Base-by-base conservation (phyloP, 1,140 invertebrate genomes). In the Lasioglossum baleicum region DNA sequence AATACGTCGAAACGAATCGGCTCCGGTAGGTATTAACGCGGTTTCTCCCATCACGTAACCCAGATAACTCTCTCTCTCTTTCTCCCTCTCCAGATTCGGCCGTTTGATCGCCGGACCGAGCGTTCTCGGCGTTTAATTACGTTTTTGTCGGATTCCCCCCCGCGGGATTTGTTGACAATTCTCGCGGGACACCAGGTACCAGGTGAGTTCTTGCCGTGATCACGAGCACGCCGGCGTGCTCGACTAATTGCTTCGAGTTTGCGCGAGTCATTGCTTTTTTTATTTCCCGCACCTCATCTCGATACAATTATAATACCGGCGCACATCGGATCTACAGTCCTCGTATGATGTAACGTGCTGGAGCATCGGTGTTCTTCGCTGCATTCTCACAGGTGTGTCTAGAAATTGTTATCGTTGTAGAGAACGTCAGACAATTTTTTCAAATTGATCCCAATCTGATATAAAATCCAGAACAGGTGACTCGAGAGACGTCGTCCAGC, bases 201-300 rank as follows among this genome's bases (percentile, higher is more conserved):
- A 5, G 26, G 22, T 42, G 67, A 61, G 53, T 77, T 77, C 75
- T 68, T 70, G 67, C 26, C 56, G 40, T 64, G 48, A 58, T 68
- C 56, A 44, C 74, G 48, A 20, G 31, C 31, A 20, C 31, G 48
- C 2, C 31, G n/a, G 51, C 65, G 53, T 60, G 66, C 67, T 63
- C 58, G 26, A 26, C 65, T 76, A 76, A 76, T 77, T 77, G 75
- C 75, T 26, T 70, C 67, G 31, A 56, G 60, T 42, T 63, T 70
- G 56, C 56, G 35, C 61, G n/a, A 67, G 51, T 68, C 40, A 42
- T 75, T 42, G 61, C 26, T 8, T 26, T 22, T 64, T 60, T 61
- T 10, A 17, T 51, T 13, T 2, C 44, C 44, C 44, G 44, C 44
- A 5, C 8, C 44, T 13, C 11, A 20, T 20, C 51, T 11, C 1